Percentiles rank a stretch among this genome's conserved stretches.
These are phyloP conservation scores for Galaxias olidus DNA, from an alignment of 2,797 vertebrate species.

Conservation along the genomic window DNA sequence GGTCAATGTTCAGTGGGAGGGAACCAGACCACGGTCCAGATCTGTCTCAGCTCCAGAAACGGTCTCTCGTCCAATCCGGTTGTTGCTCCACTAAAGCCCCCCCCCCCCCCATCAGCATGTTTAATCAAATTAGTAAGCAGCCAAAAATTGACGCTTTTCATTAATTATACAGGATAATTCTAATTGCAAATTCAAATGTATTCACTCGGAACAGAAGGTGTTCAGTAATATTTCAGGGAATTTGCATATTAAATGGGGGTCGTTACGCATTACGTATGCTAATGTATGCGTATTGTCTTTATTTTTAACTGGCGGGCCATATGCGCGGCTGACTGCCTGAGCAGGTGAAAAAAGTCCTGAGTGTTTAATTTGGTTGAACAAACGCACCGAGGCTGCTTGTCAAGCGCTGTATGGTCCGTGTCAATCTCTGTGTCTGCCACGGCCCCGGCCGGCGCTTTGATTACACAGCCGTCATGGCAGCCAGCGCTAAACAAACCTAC, in stretches of 20 bases:
- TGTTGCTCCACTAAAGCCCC: conserved; percentile 79
- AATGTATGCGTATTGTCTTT: conserved; percentile 93
- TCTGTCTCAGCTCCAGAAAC: conserved; percentile 15
- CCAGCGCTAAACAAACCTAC: conserved; percentile 43
- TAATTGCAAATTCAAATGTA: conserved; percentile 97
- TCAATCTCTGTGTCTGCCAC: conserved; percentile 56
- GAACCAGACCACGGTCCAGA: background rate
- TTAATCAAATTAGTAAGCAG: conserved; percentile 94
- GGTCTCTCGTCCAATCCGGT: conserved; percentile 44
- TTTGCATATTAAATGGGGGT: conserved; percentile 98
- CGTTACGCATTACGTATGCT: conserved; percentile 86
- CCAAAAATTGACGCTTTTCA: conserved; percentile 95
- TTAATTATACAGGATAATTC: conserved; percentile 98
- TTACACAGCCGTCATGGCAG: conserved; percentile 31
- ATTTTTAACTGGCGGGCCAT: conserved; percentile 91
- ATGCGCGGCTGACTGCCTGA: conserved; percentile 80
- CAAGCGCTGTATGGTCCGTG: conserved; percentile 51
- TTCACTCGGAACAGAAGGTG: conserved; percentile 95
- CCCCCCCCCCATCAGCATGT: conserved; percentile 92
- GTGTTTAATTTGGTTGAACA: conserved; percentile 78
- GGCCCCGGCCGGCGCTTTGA: conserved; percentile 53
- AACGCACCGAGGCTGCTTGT: conserved; percentile 64
- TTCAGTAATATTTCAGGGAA: conserved; percentile 91
- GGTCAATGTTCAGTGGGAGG: conserved; percentile 4
- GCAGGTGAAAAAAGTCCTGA: conserved; percentile 79